A percentile compares a stretch with the other conserved stretches of the same genome.
Evolutionary conservation across 2,797 vertebrate genomes (phyloP).

Genomic region (Calcarius lapponicus): DNA sequence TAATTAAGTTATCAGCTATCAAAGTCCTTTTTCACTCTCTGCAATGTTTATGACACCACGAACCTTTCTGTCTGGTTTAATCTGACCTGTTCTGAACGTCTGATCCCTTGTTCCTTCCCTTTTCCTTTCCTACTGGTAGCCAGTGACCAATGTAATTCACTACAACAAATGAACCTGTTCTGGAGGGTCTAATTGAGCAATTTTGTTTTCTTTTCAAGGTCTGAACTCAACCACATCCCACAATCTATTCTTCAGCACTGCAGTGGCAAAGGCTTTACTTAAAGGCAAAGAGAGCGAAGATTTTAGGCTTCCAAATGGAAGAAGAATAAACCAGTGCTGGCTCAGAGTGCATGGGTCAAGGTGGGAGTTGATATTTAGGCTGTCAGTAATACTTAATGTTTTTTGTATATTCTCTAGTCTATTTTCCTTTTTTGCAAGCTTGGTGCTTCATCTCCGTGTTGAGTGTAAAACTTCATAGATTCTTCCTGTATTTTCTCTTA

Average conservation of each 20-base stretch:
- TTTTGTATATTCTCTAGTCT: background rate
- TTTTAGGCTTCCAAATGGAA: conserved; percentile 15
- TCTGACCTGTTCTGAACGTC: conserved; percentile 41
- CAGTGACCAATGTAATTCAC: conserved; percentile 64
- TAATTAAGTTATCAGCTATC: conserved; percentile 81
- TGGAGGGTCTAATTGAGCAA: conserved; percentile 60
- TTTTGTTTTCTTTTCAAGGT: conserved; percentile 67
- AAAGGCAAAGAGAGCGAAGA: background rate
- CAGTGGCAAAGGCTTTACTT: conserved; percentile 4
- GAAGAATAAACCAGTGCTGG: background rate
- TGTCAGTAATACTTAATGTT: background rate
- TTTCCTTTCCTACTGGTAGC: conserved; percentile 30
- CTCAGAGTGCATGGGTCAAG: background rate
- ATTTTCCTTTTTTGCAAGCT: background rate
- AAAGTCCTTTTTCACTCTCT: conserved; percentile 34
- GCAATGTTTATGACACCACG: conserved; percentile 44
- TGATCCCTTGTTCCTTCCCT: conserved; percentile 12
- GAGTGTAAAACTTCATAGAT: background rate
- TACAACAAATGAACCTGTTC: conserved; percentile 66
- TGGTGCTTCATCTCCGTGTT: background rate
- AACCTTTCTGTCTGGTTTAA: conserved; percentile 56
- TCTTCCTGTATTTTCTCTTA: background rate
- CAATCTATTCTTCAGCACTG: conserved; percentile 23
- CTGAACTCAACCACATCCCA: conserved; percentile 34
- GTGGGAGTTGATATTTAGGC: background rate